phyloP scores from a whole-genome alignment of 2,888 invertebrate species.

The Drosophila pseudotakahashii region DNA sequence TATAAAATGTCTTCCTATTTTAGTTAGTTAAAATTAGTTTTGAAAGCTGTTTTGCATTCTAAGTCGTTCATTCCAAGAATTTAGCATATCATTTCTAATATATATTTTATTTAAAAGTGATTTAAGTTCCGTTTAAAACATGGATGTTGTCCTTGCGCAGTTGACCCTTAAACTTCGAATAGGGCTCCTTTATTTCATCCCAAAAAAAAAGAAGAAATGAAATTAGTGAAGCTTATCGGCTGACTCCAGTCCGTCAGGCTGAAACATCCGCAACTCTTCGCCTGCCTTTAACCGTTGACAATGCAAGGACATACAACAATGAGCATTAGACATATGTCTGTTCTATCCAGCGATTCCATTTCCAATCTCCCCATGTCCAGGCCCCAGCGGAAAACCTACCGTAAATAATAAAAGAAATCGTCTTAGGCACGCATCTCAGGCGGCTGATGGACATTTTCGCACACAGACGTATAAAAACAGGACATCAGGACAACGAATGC shows the following conservation, averaged over 20 bases:
- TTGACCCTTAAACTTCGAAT: neutral
- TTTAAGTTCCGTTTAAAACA: too few species aligned
- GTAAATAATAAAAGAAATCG: slow-evolving; percentile 81
- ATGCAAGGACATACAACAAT: slow-evolving; percentile 61
- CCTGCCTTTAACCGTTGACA: slow-evolving; percentile 50
- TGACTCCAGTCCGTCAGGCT: slow-evolving; percentile 47
- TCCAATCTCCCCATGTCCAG: slow-evolving; percentile 41
- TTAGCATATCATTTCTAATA: too few species aligned
- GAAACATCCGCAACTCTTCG: slow-evolving; percentile 66
- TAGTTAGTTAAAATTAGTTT: too few species aligned
- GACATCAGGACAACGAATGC: slow-evolving; percentile 43
- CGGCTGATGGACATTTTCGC: slow-evolving; percentile 67
- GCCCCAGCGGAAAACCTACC: slow-evolving; percentile 40
- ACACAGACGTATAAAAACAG: slow-evolving; percentile 32
- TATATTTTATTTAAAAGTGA: too few species aligned
- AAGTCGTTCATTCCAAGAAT: too few species aligned
- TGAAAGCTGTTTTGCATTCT: too few species aligned
- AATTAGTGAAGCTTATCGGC: slow-evolving; percentile 53
- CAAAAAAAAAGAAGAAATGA: slow-evolving; percentile 12
- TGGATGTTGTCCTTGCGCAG: neutral
- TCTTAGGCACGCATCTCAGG: slow-evolving; percentile 78
- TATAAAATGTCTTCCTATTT: too few species aligned
- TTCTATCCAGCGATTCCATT: slow-evolving; percentile 54
- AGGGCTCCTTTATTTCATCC: neutral
- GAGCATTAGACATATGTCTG: slow-evolving; percentile 72